These are phyloP conservation scores for Taxidea taxus DNA, from an alignment of 2,113 vertebrate species.

Conservation along the genomic window DNA sequence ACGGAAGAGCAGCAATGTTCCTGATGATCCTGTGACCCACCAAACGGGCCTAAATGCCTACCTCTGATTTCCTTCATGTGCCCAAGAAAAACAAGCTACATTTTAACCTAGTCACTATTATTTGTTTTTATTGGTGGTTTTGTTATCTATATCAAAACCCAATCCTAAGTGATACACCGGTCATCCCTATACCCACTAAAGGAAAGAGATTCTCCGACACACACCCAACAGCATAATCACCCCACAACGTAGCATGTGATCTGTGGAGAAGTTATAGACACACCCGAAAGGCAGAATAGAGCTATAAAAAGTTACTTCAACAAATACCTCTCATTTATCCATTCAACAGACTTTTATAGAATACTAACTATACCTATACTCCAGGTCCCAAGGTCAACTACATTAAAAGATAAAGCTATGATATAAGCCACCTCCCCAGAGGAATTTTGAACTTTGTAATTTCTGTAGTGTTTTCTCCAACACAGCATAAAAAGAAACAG, in stretches of 20 bases:
- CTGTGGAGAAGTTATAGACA: neutral
- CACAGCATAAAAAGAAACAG: neutral
- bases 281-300: neutral
- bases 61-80: neutral
- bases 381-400: neutral
- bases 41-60: neutral
- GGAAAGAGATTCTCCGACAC: neutral
- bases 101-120: neutral
- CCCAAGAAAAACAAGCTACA: neutral
- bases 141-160: neutral
- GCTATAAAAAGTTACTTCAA: neutral
- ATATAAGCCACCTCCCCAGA: neutral
- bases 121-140: neutral
- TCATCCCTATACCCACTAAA: neutral
- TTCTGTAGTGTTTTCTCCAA: neutral
- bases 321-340: neutral
- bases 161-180: neutral
- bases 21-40: neutral
- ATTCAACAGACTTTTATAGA: neutral
- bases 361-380: neutral
- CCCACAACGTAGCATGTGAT: neutral
- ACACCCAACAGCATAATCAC: neutral
- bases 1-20: neutral
- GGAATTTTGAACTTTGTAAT: neutral
- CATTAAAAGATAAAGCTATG: neutral